These are phyloP conservation scores for Cancer borealis DNA, from an alignment of 2,888 invertebrate species.

Conservation along the genomic window DNA sequence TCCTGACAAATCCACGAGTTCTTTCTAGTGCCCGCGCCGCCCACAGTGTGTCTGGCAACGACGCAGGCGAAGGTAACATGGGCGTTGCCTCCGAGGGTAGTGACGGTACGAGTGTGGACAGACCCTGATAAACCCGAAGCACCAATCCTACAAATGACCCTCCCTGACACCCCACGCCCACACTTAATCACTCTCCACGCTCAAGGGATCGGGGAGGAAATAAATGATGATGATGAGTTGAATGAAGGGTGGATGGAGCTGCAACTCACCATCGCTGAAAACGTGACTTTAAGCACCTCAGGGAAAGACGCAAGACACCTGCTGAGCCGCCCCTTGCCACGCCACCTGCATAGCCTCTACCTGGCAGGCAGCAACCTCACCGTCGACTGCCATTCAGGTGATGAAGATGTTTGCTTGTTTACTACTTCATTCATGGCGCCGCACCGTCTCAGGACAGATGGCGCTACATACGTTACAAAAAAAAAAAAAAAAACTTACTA, in stretches of 20 bases:
- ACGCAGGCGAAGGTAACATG: not conserved
- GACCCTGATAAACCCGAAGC: not conserved
- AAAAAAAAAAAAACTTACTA: too few species aligned
- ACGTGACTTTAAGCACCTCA: not conserved
- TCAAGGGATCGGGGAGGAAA: not conserved
- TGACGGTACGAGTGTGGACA: not conserved
- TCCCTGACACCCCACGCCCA: not conserved
- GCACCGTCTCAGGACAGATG: not conserved
- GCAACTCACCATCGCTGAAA: not conserved
- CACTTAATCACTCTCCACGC: not conserved
- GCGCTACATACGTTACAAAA: not conserved
- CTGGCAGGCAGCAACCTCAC: constrained; percentile 46
- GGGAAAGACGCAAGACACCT: not conserved
- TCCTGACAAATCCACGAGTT: not conserved
- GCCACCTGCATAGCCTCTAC: not conserved
- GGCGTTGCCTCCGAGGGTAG: not conserved
- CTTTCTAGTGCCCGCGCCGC: not conserved
- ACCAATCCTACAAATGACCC: not conserved
- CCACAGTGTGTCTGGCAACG: not conserved
- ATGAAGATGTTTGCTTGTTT: not conserved
- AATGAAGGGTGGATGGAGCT: not conserved
- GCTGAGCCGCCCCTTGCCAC: not conserved
- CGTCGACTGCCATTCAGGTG: constrained; percentile 43
- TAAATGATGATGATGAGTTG: not conserved
- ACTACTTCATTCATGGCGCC: not conserved